Evolutionary conservation across 2,888 invertebrate species (phyloP).

Genomic region (Cristatella mucedo): DNA sequence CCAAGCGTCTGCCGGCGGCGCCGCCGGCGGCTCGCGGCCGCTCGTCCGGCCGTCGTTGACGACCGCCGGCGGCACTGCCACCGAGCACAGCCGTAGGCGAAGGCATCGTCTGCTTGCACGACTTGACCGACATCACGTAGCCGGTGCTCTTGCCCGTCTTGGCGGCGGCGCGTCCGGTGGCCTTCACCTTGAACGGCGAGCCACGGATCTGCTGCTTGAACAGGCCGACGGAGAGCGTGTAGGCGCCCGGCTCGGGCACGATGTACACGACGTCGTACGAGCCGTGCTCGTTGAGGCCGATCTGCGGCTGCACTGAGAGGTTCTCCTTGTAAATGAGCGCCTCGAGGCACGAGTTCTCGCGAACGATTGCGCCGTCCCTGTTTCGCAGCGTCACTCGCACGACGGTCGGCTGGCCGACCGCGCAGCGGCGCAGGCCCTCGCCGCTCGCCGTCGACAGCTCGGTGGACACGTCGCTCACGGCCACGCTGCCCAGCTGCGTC

Average conservation of each 20-base stretch:
- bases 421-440: not conserved
- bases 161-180: constrained; percentile 21
- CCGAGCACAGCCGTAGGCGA: too few species aligned
- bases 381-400: constrained; percentile 3
- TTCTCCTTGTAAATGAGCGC: constrained; percentile 3
- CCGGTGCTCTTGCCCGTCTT: too few species aligned
- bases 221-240: constrained; percentile 34
- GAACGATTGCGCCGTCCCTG: not conserved
- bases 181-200: constrained; percentile 38
- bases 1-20: too few species aligned
- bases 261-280: constrained; percentile 38
- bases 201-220: constrained; percentile 39
- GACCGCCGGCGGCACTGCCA: too few species aligned
- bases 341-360: constrained; percentile 3
- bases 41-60: too few species aligned
- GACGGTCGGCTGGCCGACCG: not conserved
- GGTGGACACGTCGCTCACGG: too few species aligned
- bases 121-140: too few species aligned
- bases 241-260: constrained; percentile 34
- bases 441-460: constrained; percentile 5
- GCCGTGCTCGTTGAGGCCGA: constrained; percentile 28
- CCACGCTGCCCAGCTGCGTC: too few species aligned
- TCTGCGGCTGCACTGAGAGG: constrained; percentile 3
- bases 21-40: too few species aligned
- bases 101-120: too few species aligned